Conservation (phyloP, 2,888 invertebrate species). For the Pseudococcus jackbeardsleyi region DNA sequence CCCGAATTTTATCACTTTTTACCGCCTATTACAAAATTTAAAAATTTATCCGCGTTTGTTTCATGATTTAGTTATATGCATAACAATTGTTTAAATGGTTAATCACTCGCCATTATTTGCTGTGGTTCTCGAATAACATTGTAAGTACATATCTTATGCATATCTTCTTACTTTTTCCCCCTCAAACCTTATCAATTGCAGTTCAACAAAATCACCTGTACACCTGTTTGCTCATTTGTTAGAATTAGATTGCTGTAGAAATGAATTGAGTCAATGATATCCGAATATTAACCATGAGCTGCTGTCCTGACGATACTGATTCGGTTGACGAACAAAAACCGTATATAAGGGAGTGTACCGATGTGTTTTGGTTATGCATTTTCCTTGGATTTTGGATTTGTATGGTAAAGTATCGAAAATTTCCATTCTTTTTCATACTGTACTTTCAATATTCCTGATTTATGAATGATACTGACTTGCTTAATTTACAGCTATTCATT, state of each 20-base stretch:
- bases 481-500: slow-evolving; percentile 78
- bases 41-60: neutral
- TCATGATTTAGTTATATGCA: neutral
- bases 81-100: neutral
- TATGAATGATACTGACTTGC: neutral
- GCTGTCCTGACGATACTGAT: slow-evolving; percentile 70
- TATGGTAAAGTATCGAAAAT: slow-evolving; percentile 76
- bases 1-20: slow-evolving; percentile 30
- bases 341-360: slow-evolving; percentile 82
- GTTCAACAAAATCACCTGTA: neutral
- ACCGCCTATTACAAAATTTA: slow-evolving; percentile 1
- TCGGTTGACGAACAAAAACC: slow-evolving; percentile 70
- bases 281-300: slow-evolving; percentile 67
- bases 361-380: slow-evolving; percentile 84
- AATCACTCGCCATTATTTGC: neutral
- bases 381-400: slow-evolving; percentile 86
- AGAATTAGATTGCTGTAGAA: neutral
- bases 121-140: neutral
- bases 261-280: neutral
- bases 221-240: neutral
- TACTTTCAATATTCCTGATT: neutral
- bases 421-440: neutral
- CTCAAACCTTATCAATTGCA: neutral
- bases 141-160: neutral
- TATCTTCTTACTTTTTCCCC: neutral